Evolutionary conservation across 2,113 vertebrate species (phyloP).

Genomic region (Myocastor coypus): DNA sequence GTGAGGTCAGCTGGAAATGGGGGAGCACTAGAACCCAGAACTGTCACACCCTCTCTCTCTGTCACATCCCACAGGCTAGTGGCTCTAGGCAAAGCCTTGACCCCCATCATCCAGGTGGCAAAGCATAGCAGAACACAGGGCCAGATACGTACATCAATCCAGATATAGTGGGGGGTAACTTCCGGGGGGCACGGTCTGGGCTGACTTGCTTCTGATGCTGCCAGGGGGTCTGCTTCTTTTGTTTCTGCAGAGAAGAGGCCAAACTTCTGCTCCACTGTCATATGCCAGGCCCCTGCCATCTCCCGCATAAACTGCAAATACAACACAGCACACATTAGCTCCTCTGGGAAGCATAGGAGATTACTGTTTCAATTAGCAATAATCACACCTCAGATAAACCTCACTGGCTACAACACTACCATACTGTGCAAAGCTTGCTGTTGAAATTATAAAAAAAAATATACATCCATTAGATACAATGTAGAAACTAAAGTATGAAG

Average conservation of each 20-base stretch:
- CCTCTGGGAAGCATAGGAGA: not conserved
- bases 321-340: not conserved
- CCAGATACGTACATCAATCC: conserved; percentile 93
- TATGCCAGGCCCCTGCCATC: conserved; percentile 98
- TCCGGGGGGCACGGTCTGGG: conserved; percentile 94
- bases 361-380: not conserved
- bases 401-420: too few species aligned
- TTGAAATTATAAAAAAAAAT: not conserved
- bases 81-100: not conserved
- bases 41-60: not conserved
- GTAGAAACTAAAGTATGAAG: not conserved
- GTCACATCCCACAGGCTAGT: not conserved
- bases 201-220: conserved; percentile 96
- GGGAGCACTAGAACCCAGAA: not conserved
- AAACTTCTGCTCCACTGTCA: conserved; percentile 96
- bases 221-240: conserved; percentile 94
- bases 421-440: too few species aligned
- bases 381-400: too few species aligned
- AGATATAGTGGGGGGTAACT: conserved; percentile 96
- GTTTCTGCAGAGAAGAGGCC: conserved; percentile 94
- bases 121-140: not conserved
- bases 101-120: fast-evolving
- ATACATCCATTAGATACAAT: not conserved
- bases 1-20: not conserved
- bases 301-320: conserved; percentile 95